phyloP scores from a whole-genome alignment of 2,113 vertebrate genomes.

The Fregata magnificens region DNA sequence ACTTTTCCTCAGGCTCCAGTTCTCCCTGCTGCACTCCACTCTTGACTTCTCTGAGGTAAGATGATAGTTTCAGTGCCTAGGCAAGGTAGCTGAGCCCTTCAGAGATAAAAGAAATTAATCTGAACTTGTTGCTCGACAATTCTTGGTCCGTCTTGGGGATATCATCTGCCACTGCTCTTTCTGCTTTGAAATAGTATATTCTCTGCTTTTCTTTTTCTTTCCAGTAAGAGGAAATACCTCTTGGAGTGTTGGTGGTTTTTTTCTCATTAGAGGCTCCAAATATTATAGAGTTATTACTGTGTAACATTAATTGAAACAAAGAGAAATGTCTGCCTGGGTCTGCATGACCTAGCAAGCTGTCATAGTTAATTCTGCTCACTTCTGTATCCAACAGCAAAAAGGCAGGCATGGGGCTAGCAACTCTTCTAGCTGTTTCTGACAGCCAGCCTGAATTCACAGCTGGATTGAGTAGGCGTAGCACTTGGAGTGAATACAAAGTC shows the following conservation, averaged over 20 bases:
- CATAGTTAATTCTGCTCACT: neutral
- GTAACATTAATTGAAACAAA: neutral
- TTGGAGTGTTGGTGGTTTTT: neutral
- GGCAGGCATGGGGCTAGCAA: neutral
- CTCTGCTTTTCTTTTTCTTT: neutral
- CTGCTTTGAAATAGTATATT: neutral
- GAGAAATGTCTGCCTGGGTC: neutral
- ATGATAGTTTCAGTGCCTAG: neutral
- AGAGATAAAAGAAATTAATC: neutral
- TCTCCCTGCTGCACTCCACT: conserved; percentile 31
- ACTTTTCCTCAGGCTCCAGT: conserved; percentile 54
- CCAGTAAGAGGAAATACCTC: neutral
- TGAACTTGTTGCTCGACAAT: neutral
- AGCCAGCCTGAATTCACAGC: neutral
- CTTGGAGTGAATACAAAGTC: neutral
- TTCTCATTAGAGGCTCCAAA: neutral
- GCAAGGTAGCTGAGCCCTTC: neutral
- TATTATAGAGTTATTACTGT: neutral
- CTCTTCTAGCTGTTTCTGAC: neutral
- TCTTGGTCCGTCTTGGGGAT: neutral
- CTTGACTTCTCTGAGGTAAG: conserved; percentile 24
- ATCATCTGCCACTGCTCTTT: neutral
- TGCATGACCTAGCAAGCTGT: neutral
- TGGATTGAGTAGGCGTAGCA: neutral
- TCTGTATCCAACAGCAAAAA: neutral